Evolutionary conservation across 2,797 vertebrate species (phyloP).

Genomic region (Poecilia wingei): DNA sequence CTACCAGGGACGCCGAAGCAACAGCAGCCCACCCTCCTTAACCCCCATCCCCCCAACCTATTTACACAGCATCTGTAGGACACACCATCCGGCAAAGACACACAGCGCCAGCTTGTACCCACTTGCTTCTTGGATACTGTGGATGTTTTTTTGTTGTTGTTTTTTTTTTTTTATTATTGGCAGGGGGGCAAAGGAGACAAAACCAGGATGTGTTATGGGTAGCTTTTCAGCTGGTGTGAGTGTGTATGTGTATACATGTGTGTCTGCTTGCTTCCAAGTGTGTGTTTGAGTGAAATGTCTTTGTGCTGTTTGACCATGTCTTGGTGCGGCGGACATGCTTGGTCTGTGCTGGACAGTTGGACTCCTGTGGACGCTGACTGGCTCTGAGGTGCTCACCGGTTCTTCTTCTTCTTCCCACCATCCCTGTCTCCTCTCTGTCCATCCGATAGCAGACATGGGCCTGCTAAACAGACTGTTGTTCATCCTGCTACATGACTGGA

Average conservation of each 20-base stretch:
- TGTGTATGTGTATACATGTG: slow-evolving; percentile 46
- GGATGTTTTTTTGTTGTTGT: slow-evolving; percentile 55
- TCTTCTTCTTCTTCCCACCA: slow-evolving; percentile 30
- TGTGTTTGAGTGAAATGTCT: slow-evolving; percentile 33
- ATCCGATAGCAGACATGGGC: slow-evolving; percentile 74
- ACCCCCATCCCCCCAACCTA: slow-evolving; percentile 36
- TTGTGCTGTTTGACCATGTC: slow-evolving; percentile 54
- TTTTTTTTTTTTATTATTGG: slow-evolving; percentile 60
- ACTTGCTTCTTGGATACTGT: slow-evolving; percentile 58
- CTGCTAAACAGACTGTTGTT: slow-evolving; percentile 75
- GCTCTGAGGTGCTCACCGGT: slow-evolving; percentile 58
- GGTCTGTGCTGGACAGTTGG: slow-evolving; percentile 44
- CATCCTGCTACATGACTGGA: slow-evolving; percentile 82
- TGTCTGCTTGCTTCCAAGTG: slow-evolving; percentile 46
- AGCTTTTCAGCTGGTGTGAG: slow-evolving; percentile 69
- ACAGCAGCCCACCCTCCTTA: slow-evolving; percentile 70
- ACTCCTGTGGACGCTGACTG: slow-evolving; percentile 55
- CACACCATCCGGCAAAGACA: slow-evolving; percentile 53
- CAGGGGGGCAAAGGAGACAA: slow-evolving; percentile 64
- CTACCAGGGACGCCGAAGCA: slow-evolving; percentile 79
- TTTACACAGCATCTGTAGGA: slow-evolving; percentile 73
- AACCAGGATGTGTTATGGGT: slow-evolving; percentile 80
- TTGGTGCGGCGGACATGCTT: slow-evolving; percentile 51
- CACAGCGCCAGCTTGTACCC: slow-evolving; percentile 52
- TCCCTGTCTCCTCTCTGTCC: slow-evolving; percentile 61